Evolutionary conservation across 1,140 invertebrate genomes (phyloP).

Genomic region (Bombus pascuorum): DNA sequence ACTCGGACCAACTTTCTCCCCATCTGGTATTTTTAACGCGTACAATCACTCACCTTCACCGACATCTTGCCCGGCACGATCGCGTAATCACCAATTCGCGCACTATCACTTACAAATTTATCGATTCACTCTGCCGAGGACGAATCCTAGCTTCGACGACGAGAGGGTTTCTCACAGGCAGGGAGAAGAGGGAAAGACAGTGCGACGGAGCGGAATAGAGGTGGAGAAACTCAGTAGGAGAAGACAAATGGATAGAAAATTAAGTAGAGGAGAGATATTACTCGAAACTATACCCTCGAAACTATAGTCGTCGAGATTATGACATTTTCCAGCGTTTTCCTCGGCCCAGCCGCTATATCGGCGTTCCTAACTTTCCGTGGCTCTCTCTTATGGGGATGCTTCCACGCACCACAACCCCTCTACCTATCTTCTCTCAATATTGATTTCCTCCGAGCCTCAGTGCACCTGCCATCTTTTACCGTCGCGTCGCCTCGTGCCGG

Average conservation of each 20-base stretch:
- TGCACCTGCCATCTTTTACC: conserved; percentile 75
- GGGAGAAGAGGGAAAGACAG: neutral
- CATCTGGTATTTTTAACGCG: neutral
- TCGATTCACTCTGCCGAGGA: conserved; percentile 59
- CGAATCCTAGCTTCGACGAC: neutral
- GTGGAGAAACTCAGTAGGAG: neutral
- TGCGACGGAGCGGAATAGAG: neutral
- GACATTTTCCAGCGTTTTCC: conserved; percentile 63
- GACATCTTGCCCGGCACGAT: conserved; percentile 74
- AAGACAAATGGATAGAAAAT: neutral
- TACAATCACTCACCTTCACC: conserved; percentile 76
- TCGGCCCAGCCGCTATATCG: conserved; percentile 44
- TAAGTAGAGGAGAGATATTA: conserved; percentile 8
- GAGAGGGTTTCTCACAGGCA: neutral
- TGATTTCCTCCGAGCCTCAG: conserved; percentile 53
- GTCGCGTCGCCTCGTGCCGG: conserved; percentile 10
- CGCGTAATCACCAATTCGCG: conserved; percentile 56
- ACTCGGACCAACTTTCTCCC: neutral
- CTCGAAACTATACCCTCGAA: conserved; percentile 12
- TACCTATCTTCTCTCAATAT: conserved; percentile 70
- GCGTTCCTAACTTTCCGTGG: conserved; percentile 44
- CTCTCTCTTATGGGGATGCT: conserved; percentile 68
- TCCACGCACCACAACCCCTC: conserved; percentile 68
- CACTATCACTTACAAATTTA: conserved; percentile 66
- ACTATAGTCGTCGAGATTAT: conserved; percentile 18